Evolutionary conservation across 2,797 vertebrate species (phyloP).

Genomic region (Myotis myotis): DNA sequence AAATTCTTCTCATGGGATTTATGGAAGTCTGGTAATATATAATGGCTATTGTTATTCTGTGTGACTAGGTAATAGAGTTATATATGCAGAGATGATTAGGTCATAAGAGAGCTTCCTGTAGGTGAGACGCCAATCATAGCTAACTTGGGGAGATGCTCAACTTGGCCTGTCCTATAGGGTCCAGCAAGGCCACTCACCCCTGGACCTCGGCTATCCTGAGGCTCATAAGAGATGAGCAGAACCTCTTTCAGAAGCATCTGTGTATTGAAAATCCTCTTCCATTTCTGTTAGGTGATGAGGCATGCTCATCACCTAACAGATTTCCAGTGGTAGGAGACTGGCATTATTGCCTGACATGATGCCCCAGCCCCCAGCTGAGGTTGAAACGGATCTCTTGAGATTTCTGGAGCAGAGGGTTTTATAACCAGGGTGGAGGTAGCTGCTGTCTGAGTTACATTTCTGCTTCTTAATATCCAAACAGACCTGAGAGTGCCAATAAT

Average conservation of each 20-base stretch:
- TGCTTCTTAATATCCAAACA: constrained; percentile 26
- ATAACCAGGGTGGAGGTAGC: background rate
- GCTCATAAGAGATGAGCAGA: background rate
- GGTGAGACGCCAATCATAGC: background rate
- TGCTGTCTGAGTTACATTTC: background rate
- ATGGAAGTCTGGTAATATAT: background rate
- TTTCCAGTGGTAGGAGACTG: background rate
- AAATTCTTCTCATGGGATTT: background rate
- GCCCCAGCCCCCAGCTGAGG: background rate
- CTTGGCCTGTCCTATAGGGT: background rate
- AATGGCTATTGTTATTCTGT: background rate
- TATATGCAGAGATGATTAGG: background rate
- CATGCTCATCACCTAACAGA: background rate
- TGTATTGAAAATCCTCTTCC: too few relatives aligned
- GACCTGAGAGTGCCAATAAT: background rate
- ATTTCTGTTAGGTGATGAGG: background rate
- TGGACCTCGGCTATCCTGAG: background rate
- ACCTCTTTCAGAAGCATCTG: background rate
- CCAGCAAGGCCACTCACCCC: background rate
- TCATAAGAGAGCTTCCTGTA: background rate
- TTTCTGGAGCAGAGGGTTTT: constrained; percentile 5
- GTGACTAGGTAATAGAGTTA: background rate
- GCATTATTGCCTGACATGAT: background rate
- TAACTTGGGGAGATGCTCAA: background rate
- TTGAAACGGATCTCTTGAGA: background rate